Evolutionary conservation across 2,888 invertebrate genomes (phyloP).

Genomic region (Drosophila mercatorum): DNA sequence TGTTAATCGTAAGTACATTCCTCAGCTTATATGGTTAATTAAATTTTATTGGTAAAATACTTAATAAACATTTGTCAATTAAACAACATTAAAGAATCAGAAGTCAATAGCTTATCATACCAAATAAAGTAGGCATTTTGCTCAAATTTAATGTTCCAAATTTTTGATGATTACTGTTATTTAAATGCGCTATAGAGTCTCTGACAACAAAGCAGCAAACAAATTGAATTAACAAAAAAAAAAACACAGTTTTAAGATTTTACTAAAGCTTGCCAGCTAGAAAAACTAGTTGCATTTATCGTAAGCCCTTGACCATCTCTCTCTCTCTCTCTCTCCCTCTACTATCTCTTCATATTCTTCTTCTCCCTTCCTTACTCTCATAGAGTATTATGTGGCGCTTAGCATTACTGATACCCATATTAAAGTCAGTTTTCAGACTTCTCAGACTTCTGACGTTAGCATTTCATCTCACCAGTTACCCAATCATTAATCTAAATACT

Average conservation of each 20-base stretch:
- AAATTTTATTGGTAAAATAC: too few relatives aligned
- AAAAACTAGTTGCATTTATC: neutral
- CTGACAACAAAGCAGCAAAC: too few relatives aligned
- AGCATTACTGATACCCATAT: too few relatives aligned
- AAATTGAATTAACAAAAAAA: too few relatives aligned
- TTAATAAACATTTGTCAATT: too few relatives aligned
- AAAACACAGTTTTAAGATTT: neutral
- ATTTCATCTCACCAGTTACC: neutral
- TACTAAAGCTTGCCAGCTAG: neutral
- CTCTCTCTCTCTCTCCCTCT: neutral
- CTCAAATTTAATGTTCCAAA: neutral
- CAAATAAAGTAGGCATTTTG: neutral
- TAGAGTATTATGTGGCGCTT: too few relatives aligned
- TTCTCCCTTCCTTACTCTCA: too few relatives aligned
- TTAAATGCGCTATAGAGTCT: too few relatives aligned
- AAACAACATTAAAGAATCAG: too few relatives aligned
- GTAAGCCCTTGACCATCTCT: neutral
- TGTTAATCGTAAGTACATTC: slow-evolving; percentile 84
- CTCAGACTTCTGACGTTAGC: neutral
- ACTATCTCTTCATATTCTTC: too few relatives aligned
- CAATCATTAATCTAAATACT: too few relatives aligned
- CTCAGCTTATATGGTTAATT: slow-evolving; percentile 5
- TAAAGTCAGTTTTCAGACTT: neutral
- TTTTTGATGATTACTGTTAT: neutral
- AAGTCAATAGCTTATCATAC: neutral